Conservation (phyloP, 1,140 invertebrate genomes). For the Bombus impatiens region DNA sequence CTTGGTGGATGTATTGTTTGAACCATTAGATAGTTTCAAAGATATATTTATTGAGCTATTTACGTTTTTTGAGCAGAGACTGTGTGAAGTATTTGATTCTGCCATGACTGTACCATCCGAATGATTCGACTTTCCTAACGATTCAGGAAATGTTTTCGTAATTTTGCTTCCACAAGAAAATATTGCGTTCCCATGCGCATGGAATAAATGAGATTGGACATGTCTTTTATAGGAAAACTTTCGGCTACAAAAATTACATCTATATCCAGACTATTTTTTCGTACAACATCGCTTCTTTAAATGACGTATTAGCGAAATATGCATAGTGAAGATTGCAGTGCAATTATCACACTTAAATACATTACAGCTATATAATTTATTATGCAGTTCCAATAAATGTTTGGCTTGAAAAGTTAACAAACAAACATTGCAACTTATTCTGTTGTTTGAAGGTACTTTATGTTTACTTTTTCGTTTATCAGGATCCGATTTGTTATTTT, state of each 20-base stretch:
- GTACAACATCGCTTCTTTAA: fast-evolving
- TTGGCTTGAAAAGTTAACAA: not conserved
- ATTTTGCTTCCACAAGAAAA: fast-evolving
- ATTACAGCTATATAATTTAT: not conserved
- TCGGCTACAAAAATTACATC: constrained; percentile 33
- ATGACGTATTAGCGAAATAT: not conserved
- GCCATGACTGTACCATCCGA: fast-evolving
- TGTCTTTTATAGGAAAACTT: fast-evolving
- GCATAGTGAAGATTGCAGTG: not conserved
- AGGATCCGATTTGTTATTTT: not conserved
- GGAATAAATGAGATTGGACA: constrained; percentile 50
- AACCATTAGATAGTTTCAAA: no score
- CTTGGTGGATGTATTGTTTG: no score
- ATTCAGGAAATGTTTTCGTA: not conserved
- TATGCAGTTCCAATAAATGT: not conserved
- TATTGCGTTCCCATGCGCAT: constrained; percentile 6
- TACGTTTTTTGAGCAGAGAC: fast-evolving
- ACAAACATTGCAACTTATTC: constrained; percentile 1
- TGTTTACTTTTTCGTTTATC: not conserved
- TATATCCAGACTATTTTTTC: fast-evolving
- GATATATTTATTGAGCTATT: no score
- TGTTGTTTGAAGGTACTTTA: no score
- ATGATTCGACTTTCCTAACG: not conserved
- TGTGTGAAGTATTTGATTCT: not conserved
- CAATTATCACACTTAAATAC: not conserved